phyloP scores from a whole-genome alignment of 2,797 vertebrate species.

The Tokudaia muenninki region DNA sequence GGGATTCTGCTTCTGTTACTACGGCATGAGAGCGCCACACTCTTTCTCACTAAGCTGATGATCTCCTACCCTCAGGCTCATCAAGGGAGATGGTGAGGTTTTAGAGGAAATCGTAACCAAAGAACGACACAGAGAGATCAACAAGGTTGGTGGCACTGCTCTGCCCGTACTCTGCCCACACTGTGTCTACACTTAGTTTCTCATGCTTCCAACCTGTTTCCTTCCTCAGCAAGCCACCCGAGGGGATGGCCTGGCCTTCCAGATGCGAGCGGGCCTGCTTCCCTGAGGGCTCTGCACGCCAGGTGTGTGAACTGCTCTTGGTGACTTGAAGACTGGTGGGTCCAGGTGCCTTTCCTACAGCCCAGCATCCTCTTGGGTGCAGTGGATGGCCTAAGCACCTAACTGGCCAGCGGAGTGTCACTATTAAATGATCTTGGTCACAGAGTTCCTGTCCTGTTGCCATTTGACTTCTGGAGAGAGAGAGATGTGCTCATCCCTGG shows the following conservation, averaged over 20 bases:
- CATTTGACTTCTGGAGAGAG: accelerated
- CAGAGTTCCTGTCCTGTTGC: background rate
- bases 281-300: constrained; percentile 71
- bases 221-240: constrained; percentile 92
- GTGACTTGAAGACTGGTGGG: background rate
- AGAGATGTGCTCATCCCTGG: background rate
- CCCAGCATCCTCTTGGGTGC: background rate
- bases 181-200: background rate
- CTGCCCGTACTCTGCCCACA: background rate
- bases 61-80: constrained; percentile 84
- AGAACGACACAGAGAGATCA: constrained; percentile 96
- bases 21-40: background rate
- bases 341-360: background rate
- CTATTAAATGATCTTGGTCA: constrained; percentile 66
- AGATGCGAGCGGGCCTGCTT: constrained; percentile 91
- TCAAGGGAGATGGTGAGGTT: constrained; percentile 97
- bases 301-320: background rate
- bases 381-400: background rate
- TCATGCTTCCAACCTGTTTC: background rate
- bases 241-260: constrained; percentile 93
- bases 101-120: constrained; percentile 97
- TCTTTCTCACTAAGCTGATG: background rate
- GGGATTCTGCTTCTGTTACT: background rate
- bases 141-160: constrained; percentile 91
- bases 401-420: accelerated